Conservation (phyloP, 2,888 invertebrate species). For the Ligdia adustata region DNA sequence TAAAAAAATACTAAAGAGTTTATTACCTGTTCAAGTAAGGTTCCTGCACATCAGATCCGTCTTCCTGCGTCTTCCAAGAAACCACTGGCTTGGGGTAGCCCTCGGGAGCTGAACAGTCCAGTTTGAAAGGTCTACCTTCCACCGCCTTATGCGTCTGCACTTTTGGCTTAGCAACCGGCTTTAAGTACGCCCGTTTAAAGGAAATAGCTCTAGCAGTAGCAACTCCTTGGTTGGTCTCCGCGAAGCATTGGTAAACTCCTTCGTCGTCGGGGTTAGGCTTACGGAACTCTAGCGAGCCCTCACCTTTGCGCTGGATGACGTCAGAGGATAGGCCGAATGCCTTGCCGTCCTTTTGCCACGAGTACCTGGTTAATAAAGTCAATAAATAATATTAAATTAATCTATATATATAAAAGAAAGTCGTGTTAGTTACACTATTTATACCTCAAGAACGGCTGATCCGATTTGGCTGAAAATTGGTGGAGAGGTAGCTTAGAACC, state of each 20-base stretch:
- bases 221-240: slow-evolving; percentile 50
- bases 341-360: slow-evolving; percentile 61
- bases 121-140: slow-evolving; percentile 59
- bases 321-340: slow-evolving; percentile 43
- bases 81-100: slow-evolving; percentile 64
- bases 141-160: slow-evolving; percentile 41
- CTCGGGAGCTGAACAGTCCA: slow-evolving; percentile 59
- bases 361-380: slow-evolving; percentile 47
- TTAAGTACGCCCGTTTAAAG: slow-evolving; percentile 52
- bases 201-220: slow-evolving; percentile 55
- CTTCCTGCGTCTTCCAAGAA: slow-evolving; percentile 56
- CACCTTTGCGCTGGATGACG: slow-evolving; percentile 47
- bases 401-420: too few species aligned
- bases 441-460: too few species aligned
- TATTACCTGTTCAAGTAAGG: slow-evolving; percentile 40
- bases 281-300: slow-evolving; percentile 58
- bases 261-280: slow-evolving; percentile 55
- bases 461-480: too few species aligned
- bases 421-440: too few species aligned
- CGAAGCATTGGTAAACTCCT: slow-evolving; percentile 64
- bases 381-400: too few species aligned
- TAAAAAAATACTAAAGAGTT: too few species aligned
- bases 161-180: slow-evolving; percentile 39
- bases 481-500: too few species aligned
- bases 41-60: slow-evolving; percentile 42